A percentile compares a stretch with the other conserved stretches of the same genome.
phyloP scores from a whole-genome alignment of 2,888 invertebrate genomes.

The Melangyna quadrimaculata region DNA sequence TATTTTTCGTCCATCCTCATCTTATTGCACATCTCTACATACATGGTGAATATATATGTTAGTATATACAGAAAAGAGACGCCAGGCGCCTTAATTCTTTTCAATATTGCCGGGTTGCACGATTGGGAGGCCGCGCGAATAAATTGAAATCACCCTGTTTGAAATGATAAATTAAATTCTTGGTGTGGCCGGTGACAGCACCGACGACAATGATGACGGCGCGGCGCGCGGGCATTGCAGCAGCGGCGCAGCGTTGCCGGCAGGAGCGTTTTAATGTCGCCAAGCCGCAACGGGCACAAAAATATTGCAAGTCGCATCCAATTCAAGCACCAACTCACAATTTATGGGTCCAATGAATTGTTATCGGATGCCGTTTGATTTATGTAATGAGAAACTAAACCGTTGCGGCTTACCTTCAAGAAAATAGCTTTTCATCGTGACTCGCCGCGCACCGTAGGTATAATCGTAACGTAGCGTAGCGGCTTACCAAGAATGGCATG shows the following conservation, averaged over 20 bases:
- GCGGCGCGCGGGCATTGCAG: too few species aligned
- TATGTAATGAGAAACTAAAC: conserved; percentile 56
- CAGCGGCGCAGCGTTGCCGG: not conserved
- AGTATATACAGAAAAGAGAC: not conserved
- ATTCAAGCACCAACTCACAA: conserved; percentile 10
- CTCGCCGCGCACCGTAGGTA: not conserved
- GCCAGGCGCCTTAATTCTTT: conserved; percentile 56
- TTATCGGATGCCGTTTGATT: conserved; percentile 46
- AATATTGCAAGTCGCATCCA: conserved; percentile 33
- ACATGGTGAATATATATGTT: not conserved
- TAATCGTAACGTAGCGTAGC: not conserved
- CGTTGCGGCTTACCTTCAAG: conserved; percentile 53
- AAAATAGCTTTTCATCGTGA: not conserved
- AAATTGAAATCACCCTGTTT: conserved; percentile 47
- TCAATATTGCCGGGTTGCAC: conserved; percentile 21
- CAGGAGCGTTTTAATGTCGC: not conserved
- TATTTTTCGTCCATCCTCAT: conserved; percentile 26
- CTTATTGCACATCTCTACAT: not conserved
- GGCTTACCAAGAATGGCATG: conserved; percentile 25
- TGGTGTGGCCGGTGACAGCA: not conserved
- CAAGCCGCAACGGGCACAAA: conserved; percentile 14
- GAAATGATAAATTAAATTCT: conserved; percentile 39
- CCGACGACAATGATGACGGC: not conserved
- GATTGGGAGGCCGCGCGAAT: conserved; percentile 46
- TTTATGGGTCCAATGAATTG: conserved; percentile 43